A percentile compares a stretch with the other conserved stretches of the same genome.
Evolutionary conservation across 30 jellyfish, hydroid and myxozoan species (phyloP).

Genomic region (Hydra vulgaris): DNA sequence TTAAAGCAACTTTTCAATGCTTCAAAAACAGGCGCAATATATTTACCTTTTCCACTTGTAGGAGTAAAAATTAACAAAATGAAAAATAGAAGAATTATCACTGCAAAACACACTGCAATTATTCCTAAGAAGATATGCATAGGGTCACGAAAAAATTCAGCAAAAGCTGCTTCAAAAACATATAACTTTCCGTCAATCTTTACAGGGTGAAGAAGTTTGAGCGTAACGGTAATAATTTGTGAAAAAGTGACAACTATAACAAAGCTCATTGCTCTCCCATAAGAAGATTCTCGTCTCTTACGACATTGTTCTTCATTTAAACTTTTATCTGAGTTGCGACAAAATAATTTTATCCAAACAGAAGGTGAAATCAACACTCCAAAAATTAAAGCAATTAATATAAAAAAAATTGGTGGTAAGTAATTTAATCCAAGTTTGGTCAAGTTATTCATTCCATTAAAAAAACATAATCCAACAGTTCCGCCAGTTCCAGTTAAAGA

Average conservation of each 20-base stretch:
- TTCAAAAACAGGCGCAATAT: not conserved
- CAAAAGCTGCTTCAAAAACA: conserved; percentile 46
- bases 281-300: conserved; percentile 36
- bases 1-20: conserved; percentile 13
- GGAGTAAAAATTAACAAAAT: conserved; percentile 65
- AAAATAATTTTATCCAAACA: conserved; percentile 35
- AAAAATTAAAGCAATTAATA: conserved; percentile 36
- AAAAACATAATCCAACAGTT: conserved; percentile 65
- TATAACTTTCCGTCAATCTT: conserved; percentile 27
- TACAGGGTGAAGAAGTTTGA: conserved; percentile 50
- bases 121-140: conserved; percentile 44
- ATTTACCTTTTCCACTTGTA: not conserved
- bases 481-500: conserved; percentile 78
- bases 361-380: conserved; percentile 46
- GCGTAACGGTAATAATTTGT: conserved; percentile 64
- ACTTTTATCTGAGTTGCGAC: conserved; percentile 6
- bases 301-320: not conserved
- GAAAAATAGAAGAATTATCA: conserved; percentile 52
- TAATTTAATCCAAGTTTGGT: conserved; percentile 59
- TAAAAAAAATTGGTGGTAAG: conserved; percentile 45
- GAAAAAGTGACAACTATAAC: conserved; percentile 61
- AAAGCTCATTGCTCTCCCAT: conserved; percentile 86
- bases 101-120: conserved; percentile 37
- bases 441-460: conserved; percentile 52
- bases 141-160: conserved; percentile 31